phyloP scores from a whole-genome alignment of 2,113 vertebrate species.

The Sphyrna mokarran region DNA sequence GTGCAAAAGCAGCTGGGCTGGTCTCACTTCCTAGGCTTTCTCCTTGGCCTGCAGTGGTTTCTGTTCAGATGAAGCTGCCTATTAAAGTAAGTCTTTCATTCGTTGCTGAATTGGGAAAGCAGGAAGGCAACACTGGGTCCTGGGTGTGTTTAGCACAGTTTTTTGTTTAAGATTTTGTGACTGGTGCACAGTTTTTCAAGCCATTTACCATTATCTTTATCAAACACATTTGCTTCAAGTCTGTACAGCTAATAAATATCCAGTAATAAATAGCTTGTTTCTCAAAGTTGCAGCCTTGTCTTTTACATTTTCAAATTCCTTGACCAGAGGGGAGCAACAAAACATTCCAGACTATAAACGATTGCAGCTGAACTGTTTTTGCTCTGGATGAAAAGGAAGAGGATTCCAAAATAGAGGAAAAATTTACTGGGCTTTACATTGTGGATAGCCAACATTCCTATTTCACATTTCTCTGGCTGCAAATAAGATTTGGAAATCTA shows the following conservation, averaged over 20 bases:
- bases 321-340: neutral
- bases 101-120: neutral
- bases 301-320: neutral
- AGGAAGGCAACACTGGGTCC: neutral
- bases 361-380: constrained; percentile 16
- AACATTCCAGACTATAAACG: neutral
- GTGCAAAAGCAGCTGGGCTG: no score
- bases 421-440: neutral
- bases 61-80: no score
- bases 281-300: neutral
- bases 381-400: neutral
- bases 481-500: neutral
- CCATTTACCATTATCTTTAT: neutral
- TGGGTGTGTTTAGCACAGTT: neutral
- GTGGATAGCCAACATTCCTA: neutral
- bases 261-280: neutral
- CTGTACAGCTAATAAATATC: neutral
- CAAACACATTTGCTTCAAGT: neutral
- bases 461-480: neutral
- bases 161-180: neutral
- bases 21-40: no score
- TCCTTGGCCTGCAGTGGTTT: no score
- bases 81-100: no score
- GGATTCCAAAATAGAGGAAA: neutral
- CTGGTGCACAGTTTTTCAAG: neutral